Conservation (phyloP, 2,797 vertebrate genomes). For the Danio jaintianensis region DNA sequence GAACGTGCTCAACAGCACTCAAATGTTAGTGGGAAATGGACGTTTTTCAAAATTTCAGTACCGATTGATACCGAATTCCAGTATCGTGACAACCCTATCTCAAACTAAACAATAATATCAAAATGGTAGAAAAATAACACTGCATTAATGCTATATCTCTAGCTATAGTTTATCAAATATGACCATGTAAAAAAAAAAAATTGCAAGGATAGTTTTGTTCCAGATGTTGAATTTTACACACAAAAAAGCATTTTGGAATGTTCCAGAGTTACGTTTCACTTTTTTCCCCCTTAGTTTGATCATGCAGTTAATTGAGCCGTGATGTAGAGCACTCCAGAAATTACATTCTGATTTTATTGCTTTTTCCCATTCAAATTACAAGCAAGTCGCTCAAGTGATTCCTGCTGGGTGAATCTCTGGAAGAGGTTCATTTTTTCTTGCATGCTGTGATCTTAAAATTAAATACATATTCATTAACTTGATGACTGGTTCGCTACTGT, state of each 20-base stretch:
- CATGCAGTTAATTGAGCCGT: slow-evolving; percentile 44
- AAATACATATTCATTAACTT: slow-evolving; percentile 54
- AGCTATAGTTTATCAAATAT: not conserved
- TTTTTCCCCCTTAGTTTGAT: slow-evolving; percentile 12
- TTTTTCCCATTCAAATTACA: slow-evolving; percentile 46
- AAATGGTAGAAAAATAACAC: not conserved
- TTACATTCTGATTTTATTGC: slow-evolving; percentile 51
- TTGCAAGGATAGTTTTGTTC: not conserved
- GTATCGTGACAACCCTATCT: no score
- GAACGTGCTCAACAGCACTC: no score
- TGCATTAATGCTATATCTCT: not conserved
- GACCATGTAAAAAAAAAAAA: no score
- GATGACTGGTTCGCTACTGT: slow-evolving; percentile 33
- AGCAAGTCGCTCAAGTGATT: slow-evolving; percentile 46
- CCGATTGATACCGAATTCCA: no score
- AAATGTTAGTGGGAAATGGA: no score
- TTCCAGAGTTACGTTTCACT: slow-evolving; percentile 5
- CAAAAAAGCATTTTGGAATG: not conserved
- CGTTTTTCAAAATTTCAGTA: no score
- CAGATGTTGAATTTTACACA: not conserved
- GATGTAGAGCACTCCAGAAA: slow-evolving; percentile 53
- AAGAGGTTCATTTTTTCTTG: slow-evolving; percentile 50
- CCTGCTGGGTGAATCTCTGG: slow-evolving; percentile 50
- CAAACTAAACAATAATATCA: not conserved
- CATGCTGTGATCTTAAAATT: slow-evolving; percentile 54